Percentiles rank a stretch among this genome's conserved stretches.
phyloP scores from a whole-genome alignment of 2,113 vertebrate genomes.

The Triplophysa rosa region DNA sequence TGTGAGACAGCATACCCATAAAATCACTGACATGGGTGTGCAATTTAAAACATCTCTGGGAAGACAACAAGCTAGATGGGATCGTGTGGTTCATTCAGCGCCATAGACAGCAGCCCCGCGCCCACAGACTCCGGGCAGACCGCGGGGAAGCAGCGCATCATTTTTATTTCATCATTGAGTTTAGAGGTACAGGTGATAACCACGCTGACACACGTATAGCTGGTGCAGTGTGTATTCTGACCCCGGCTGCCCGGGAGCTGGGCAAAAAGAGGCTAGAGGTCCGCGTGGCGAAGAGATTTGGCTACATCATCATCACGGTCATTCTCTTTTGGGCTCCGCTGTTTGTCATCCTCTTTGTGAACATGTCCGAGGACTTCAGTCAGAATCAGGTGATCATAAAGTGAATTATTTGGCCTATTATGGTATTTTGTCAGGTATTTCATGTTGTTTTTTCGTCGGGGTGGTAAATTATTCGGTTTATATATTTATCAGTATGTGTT shows the following conservation, averaged over 20 bases:
- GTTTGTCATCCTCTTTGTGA: constrained; percentile 60
- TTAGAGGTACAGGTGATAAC: background rate
- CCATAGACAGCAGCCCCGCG: background rate
- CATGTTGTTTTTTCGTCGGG: no score
- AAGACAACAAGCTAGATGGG: constrained; percentile 30
- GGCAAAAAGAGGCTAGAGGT: constrained; percentile 66
- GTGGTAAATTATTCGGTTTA: no score
- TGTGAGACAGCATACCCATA: constrained; percentile 62
- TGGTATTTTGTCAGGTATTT: constrained; percentile 16
- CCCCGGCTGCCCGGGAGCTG: constrained; percentile 56
- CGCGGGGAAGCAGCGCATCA: background rate
- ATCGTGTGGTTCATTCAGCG: constrained; percentile 4
- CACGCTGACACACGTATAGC: constrained; percentile 43
- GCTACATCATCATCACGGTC: constrained; percentile 66
- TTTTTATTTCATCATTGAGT: background rate
- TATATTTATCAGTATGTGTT: no score
- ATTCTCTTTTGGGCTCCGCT: constrained; percentile 67
- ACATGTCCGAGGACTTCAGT: constrained; percentile 44
- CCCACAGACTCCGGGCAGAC: no score
- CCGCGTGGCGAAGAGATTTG: constrained; percentile 66
- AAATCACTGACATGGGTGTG: constrained; percentile 60
- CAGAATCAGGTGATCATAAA: constrained; percentile 48
- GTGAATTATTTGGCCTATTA: background rate
- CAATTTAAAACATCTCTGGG: constrained; percentile 51
- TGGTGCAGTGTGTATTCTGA: constrained; percentile 67